Evolutionary conservation across 2,888 invertebrate genomes (phyloP), one percentile per base, ranked within the genome.

Genomic region (Metopia argyrocephala): DNA sequence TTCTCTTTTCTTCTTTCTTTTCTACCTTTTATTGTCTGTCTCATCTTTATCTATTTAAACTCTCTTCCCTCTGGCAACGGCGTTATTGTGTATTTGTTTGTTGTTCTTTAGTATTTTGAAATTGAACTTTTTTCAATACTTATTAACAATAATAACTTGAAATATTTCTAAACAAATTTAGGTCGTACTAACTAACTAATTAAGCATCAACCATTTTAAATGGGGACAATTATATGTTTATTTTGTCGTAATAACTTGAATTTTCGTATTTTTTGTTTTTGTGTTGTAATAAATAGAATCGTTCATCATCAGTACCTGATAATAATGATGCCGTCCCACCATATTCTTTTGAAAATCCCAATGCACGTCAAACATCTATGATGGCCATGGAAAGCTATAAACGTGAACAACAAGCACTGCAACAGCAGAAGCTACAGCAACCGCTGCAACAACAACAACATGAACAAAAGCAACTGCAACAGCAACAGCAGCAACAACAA

Each of bases 341-440:
- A 6, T 90, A 90, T 84, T 88, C 89, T 78, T 88, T 89, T 68
- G 89, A 86, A 82, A 88, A 89, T 84, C 88, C 89, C 12, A 89
- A 89, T 84, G 86, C 89, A 68, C 84, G 86, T 21, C 89, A 89
- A 83, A 89, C 90, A 28, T 89, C 89, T 15, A 89, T 89, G 90
- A 90, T 89, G 86, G 89, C 89, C 83, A 89, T 89, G 89, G 89
- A 89, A 80, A 89, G 87, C 76, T 89, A 89, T 50, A 87, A 86
- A 25, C 86, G 86, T 1, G 90, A 89, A 76, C 90, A 89, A 80
- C 87, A 88, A 50, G 87, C 86, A 15, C 74, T 86, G 71, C 85
- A 86, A 15, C 85, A 84, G 45, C 84, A 85, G 20, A 84, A 86
- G 12, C 85, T 83, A 18, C 84, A 84, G n/a, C 79, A 80, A 27